These are phyloP conservation scores for Cervus canadensis DNA, from an alignment of 2,113 vertebrate species.

Conservation along the genomic window DNA sequence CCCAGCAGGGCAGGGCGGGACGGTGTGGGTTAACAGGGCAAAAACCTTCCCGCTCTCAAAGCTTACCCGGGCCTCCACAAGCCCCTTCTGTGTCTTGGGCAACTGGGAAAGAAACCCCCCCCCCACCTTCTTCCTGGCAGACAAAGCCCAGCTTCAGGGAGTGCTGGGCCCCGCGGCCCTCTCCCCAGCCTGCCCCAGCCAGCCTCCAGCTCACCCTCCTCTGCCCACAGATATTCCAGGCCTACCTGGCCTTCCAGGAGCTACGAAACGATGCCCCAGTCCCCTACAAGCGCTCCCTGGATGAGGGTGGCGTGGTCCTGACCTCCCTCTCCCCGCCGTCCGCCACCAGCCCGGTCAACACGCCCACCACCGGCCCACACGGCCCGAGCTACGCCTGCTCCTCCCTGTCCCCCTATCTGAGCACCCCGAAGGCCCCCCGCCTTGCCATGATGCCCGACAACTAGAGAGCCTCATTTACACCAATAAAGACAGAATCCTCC, in stretches of 20 bases:
- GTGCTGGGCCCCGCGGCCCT: fast-evolving
- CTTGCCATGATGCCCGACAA: conserved; percentile 71
- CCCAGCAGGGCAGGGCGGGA: background rate
- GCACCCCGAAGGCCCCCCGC: conserved; percentile 32
- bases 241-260: conserved; percentile 66
- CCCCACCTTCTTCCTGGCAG: background rate
- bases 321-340: conserved; percentile 63
- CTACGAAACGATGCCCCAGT: conserved; percentile 54
- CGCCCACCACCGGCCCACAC: background rate
- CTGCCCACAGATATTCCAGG: conserved; percentile 70
- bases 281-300: conserved; percentile 74
- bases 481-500: conserved; percentile 57
- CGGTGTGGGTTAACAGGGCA: background rate
- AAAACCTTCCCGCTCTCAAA: background rate
- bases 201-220: background rate
- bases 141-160: background rate
- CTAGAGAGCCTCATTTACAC: background rate
- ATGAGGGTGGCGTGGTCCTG: conserved; percentile 65
- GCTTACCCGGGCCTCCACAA: background rate
- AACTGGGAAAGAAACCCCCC: background rate
- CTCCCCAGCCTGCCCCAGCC: background rate
- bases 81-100: background rate
- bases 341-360: background rate
- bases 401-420: conserved; percentile 26
- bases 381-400: conserved; percentile 46